Evolutionary conservation across 2,797 vertebrate genomes (phyloP).

Genomic region (Sebastiscus albofasciatus): DNA sequence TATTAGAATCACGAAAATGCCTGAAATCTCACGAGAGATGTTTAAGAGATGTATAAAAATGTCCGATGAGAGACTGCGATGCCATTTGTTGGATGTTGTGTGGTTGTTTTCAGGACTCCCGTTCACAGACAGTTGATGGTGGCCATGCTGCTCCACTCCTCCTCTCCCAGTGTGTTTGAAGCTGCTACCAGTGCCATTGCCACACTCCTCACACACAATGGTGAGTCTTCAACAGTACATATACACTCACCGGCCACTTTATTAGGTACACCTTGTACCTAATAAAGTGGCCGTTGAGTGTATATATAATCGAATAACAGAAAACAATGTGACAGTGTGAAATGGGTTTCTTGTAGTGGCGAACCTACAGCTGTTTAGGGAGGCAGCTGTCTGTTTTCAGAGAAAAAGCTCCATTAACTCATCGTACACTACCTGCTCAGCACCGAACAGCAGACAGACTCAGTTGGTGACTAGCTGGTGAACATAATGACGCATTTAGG

Average conservation of each 20-base stretch:
- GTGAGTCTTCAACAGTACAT: conserved; percentile 75
- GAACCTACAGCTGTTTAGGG: neutral
- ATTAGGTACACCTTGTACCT: no score
- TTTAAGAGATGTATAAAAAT: neutral
- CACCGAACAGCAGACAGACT: neutral
- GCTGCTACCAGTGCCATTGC: conserved; percentile 89
- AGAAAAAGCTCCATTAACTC: neutral
- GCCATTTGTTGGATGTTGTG: neutral
- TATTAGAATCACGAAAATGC: neutral
- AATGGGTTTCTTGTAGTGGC: neutral
- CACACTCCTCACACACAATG: conserved; percentile 86
- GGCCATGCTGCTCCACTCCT: conserved; percentile 91
- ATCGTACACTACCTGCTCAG: neutral
- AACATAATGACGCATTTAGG: neutral
- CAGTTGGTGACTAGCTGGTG: neutral
- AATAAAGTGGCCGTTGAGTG: no score
- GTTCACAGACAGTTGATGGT: conserved; percentile 91
- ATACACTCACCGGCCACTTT: no score
- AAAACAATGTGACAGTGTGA: neutral
- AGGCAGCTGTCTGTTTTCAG: neutral
- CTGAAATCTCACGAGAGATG: neutral
- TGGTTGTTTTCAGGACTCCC: conserved; percentile 83
- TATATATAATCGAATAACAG: neutral
- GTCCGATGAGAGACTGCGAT: neutral
- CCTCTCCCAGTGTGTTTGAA: conserved; percentile 88